Base-by-base conservation (phyloP, 2,113 vertebrate genomes). In the Sphaerodactylus townsendi region DNA sequence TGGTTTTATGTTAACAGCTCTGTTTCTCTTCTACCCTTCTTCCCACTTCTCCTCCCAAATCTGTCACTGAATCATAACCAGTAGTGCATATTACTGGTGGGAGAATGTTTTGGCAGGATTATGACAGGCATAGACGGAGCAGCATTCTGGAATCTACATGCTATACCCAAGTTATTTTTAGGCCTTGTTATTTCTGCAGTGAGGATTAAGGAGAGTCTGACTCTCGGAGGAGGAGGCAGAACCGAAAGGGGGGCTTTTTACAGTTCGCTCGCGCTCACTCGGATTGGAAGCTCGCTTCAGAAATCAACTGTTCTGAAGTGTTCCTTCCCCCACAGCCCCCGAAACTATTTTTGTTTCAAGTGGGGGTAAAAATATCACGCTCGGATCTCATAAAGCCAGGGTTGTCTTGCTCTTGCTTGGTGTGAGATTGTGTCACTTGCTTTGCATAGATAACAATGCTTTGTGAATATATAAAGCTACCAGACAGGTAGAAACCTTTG, bases 21-120 rank as follows among this genome's bases (percentile, higher is more conserved):
- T 70, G 82, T 46, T 77, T 69, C 41, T 30, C 35, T 17, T 53
- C 39, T n/a, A 35, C 15, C n/a, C 53, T 8, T 2, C 28, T 23
- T 53, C 17, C 39, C 30, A 78, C 59, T n/a, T 44, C 6, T 11
- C 46, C 21, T 23, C 50, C 64, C 28, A 44, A 84, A 59, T 69
- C 28, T 11, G 19, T 25, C 21, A 46, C 44, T 78, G 59, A 77
- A 1, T 78, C 85, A 82, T 50, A 72, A 35, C 74, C 80, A 82
- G 14, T 89, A 62, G 66, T 44, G 66, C 75, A 71, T 68, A 33
- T 48, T 65, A 35, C 39, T 35, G 64, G 77, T 84, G 72, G 82
- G 82, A 81, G 77, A 84, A 76, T 84, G 66, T 84, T 89, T 77
- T 84, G 85, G 64, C 77, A 86, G 69, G 35, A 56, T 0, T 66